A percentile compares a stretch with the other conserved stretches of the same genome.
Conservation (phyloP, 1,140 invertebrate genomes). For the Brachionus plicatilis region DNA sequence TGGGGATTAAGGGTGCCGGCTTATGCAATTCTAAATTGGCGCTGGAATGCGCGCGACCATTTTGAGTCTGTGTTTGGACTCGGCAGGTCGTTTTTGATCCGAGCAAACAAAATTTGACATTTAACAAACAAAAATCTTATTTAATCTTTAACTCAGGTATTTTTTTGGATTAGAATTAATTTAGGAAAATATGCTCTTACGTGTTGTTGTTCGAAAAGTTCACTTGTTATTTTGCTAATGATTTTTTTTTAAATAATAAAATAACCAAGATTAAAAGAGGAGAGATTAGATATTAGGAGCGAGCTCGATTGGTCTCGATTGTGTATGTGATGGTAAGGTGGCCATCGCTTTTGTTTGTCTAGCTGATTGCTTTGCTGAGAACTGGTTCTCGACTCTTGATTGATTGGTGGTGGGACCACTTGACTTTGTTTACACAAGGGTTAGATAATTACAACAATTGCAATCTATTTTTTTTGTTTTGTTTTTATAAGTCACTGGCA, state of each 20-base stretch:
- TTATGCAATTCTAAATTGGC: background rate
- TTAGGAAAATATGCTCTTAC: background rate
- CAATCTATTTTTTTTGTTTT: background rate
- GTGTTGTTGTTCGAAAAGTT: background rate
- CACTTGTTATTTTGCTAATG: background rate
- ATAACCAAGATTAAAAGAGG: background rate
- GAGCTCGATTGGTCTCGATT: background rate
- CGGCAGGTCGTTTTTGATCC: background rate
- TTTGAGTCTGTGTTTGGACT: background rate
- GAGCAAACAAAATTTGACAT: background rate
- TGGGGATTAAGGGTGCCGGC: background rate
- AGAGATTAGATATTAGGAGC: background rate
- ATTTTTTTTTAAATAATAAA: background rate
- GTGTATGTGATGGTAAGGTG: background rate
- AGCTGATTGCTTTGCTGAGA: background rate
- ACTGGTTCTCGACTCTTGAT: background rate
- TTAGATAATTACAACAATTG: background rate
- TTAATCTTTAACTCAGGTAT: slow-evolving; percentile 28
- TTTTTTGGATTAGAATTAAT: slow-evolving; percentile 21
- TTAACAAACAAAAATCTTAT: slow-evolving; percentile 19
- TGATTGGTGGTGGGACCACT: background rate
- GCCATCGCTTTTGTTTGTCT: background rate
- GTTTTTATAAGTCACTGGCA: slow-evolving; percentile 7
- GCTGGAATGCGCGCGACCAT: background rate
- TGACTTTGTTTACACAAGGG: slow-evolving; percentile 3